A percentile compares a stretch with the other conserved stretches of the same genome.
Evolutionary conservation across 2,888 invertebrate genomes (phyloP).

Genomic region (Malthinus flaveolus): DNA sequence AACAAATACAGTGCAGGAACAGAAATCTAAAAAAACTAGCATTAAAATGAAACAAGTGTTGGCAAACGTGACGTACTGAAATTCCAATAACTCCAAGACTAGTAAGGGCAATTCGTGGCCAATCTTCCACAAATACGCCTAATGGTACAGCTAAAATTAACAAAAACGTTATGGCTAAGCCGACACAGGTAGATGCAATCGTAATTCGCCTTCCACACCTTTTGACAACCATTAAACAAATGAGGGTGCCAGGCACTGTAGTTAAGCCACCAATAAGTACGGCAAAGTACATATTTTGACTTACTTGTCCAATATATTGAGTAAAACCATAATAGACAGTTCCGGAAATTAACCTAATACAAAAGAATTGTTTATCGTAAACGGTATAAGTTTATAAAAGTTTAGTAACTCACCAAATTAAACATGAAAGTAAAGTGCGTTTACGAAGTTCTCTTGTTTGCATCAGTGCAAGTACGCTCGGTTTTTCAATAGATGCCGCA

Average conservation of each 20-base stretch:
- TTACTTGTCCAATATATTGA: constrained; percentile 61
- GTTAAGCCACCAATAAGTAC: constrained; percentile 60
- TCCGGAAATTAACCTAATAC: constrained; percentile 61
- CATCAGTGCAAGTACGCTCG: constrained; percentile 55
- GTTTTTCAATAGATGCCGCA: constrained; percentile 29
- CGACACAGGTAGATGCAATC: constrained; percentile 55
- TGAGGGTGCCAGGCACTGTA: constrained; percentile 59
- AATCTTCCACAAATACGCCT: constrained; percentile 55
- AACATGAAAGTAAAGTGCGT: constrained; percentile 56
- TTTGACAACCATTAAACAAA: constrained; percentile 58
- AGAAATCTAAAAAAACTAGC: constrained; percentile 54
- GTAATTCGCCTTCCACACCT: constrained; percentile 59
- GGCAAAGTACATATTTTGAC: constrained; percentile 60
- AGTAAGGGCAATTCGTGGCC: constrained; percentile 63
- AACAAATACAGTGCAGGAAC: constrained; percentile 68
- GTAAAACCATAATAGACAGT: constrained; percentile 63
- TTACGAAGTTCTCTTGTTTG: constrained; percentile 57
- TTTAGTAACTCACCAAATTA: constrained; percentile 66
- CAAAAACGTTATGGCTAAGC: constrained; percentile 58
- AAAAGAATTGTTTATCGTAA: background rate
- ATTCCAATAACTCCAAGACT: constrained; percentile 67
- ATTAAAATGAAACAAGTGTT: background rate
- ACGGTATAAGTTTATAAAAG: background rate
- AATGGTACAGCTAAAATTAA: constrained; percentile 57
- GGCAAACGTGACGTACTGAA: constrained; percentile 56